Evolutionary conservation across 2,888 invertebrate genomes (phyloP).

Genomic region (Sesia bembeciformis): DNA sequence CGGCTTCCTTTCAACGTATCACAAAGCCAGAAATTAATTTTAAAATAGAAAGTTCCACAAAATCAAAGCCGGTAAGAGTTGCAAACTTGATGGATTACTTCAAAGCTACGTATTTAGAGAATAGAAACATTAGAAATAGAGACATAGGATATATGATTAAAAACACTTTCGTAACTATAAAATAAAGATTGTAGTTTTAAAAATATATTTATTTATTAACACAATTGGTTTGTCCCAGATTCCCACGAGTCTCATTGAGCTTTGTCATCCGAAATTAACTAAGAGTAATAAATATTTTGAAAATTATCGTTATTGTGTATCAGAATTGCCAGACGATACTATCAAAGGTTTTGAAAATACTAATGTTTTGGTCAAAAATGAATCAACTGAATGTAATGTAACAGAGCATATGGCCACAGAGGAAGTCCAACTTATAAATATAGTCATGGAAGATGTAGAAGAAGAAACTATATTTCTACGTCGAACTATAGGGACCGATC

Average conservation of each 20-base stretch:
- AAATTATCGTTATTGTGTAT: not conserved
- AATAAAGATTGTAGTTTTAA: too few species aligned
- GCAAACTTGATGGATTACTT: not conserved
- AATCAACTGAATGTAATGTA: not conserved
- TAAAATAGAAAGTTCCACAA: too few species aligned
- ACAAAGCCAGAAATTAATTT: too few species aligned
- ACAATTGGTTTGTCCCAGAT: conserved; percentile 24
- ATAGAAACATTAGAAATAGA: too few species aligned
- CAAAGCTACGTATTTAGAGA: not conserved
- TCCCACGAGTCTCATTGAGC: conserved; percentile 37
- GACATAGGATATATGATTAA: too few species aligned
- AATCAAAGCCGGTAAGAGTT: conserved; percentile 28
- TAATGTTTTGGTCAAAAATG: not conserved
- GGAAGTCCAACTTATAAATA: conserved; percentile 34
- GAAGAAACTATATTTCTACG: conserved; percentile 41
- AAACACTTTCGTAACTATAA: too few species aligned
- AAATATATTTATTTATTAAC: too few species aligned
- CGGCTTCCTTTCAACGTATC: not conserved
- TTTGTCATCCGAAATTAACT: conserved; percentile 29
- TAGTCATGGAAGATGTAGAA: conserved; percentile 34
- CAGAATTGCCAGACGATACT: not conserved
- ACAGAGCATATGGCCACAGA: not conserved
- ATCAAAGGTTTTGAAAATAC: not conserved
- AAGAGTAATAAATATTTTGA: conserved; percentile 2
- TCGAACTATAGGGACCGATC: conserved; percentile 39